Conservation (phyloP, 1,140 invertebrate species). For the Neodiprion pinetum region DNA sequence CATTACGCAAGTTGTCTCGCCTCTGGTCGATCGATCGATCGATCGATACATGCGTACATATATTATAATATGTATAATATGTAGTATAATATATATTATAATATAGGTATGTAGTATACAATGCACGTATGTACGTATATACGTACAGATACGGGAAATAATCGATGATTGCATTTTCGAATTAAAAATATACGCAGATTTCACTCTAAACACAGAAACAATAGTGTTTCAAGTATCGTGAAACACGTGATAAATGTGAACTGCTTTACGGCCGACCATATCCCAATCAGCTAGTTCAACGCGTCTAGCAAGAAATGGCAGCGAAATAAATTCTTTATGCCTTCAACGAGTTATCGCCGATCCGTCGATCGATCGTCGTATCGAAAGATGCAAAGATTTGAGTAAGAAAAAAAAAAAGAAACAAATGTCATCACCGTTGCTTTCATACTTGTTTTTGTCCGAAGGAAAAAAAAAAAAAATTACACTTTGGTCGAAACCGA, state of each 20-base stretch:
- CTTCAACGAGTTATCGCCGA: neutral
- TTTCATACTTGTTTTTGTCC: too few relatives aligned
- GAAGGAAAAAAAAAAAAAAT: too few relatives aligned
- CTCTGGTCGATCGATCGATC: too few relatives aligned
- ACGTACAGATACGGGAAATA: neutral
- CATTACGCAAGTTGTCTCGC: too few relatives aligned
- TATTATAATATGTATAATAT: too few relatives aligned
- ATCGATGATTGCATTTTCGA: neutral
- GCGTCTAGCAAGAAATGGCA: conserved; percentile 50
- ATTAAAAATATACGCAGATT: conserved; percentile 9
- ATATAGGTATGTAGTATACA: too few relatives aligned
- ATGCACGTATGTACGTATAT: too few relatives aligned
- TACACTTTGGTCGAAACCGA: too few relatives aligned
- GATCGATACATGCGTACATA: too few relatives aligned
- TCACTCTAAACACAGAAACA: conserved; percentile 36
- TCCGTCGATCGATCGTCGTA: neutral
- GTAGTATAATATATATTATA: too few relatives aligned
- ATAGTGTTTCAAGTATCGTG: conserved; percentile 33
- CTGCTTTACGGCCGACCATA: conserved; percentile 33
- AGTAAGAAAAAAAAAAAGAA: too few relatives aligned
- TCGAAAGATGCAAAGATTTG: neutral
- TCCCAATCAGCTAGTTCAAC: conserved; percentile 45
- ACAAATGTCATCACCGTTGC: too few relatives aligned
- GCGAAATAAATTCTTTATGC: neutral
- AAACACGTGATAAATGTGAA: conserved; percentile 41